Evolutionary conservation across 35 echinoderm and acorn worm species (phyloP), one percentile per base, ranked within the genome.

Genomic region (Ptychodera flava): DNA sequence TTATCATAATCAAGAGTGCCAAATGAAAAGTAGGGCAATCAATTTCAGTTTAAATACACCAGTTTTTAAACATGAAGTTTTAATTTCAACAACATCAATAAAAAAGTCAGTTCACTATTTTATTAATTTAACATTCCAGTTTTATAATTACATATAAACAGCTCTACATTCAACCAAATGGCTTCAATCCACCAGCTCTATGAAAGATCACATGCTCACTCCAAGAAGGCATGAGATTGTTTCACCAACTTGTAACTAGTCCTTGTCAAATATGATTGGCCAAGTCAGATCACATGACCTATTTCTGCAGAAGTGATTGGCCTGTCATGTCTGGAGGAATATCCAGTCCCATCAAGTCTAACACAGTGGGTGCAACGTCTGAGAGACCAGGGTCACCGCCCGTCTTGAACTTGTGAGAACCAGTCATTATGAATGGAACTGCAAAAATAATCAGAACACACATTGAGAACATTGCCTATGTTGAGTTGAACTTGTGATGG

Each of bases 341-440:
- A 30, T 93, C 88, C 1, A 87, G 80, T n/a, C 90, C 95, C 95
- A 97, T 94, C 35, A 97, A 33, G 33, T 85, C 85, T 36, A 97
- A 85, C 22, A 97, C 85, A 15, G 95, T 94, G 22, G 95, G 95
- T 83, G 95, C 95, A 0, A 97, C 95, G 45, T 97, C 95, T 33
- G 90, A 90, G 15, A 97, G 90, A 30, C 92, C 91, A 81, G 92
- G 86, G 90, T 97, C 93, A 80, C 94, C 92, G 84, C 92, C 80
- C 37, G 81, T 31, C 35, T 81, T 86, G 31, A 78, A 28, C 79
- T 89, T 90, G 92, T 92, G 93, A 28, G 77, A 77, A 28, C 89
- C 93, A 35, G 78, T 77, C 95, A 97, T 94, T 77, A 38, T 82
- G 82, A 97, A 94, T 64, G 95, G 95, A 86, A 97, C 95, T 97